A percentile compares a stretch with the other conserved stretches of the same genome.
Evolutionary conservation across 2,888 invertebrate species (phyloP).

Genomic region (Cinara cedri): DNA sequence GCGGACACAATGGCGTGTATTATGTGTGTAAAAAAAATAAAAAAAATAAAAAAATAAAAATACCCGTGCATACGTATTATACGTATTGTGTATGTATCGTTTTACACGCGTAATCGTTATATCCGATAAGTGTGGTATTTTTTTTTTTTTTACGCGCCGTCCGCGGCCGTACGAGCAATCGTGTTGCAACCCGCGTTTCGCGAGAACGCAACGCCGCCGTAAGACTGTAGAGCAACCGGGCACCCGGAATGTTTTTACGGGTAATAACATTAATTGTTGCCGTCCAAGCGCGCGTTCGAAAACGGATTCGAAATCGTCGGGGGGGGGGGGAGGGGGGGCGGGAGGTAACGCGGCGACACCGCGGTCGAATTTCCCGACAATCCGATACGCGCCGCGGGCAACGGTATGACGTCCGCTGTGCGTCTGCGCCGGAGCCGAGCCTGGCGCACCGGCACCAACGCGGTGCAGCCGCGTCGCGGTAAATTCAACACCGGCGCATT

Average conservation of each 20-base stretch:
- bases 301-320: too few relatives aligned
- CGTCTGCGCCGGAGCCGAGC: too few relatives aligned
- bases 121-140: background rate
- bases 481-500: background rate
- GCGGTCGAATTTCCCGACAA: slow-evolving; percentile 1
- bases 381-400: background rate
- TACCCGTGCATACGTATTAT: background rate
- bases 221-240: too few relatives aligned
- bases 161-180: background rate
- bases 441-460: too few relatives aligned
- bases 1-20: too few relatives aligned
- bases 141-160: background rate
- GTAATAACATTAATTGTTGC: background rate
- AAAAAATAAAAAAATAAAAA: too few relatives aligned
- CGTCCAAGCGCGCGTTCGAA: too few relatives aligned
- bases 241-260: background rate
- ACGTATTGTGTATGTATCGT: background rate
- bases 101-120: background rate
- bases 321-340: too few relatives aligned
- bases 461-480: too few relatives aligned
- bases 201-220: background rate
- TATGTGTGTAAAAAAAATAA: too few relatives aligned
- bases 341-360: too few relatives aligned
- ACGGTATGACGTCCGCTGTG: too few relatives aligned
- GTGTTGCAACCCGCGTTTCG: background rate